Base-by-base conservation (phyloP, 2,888 invertebrate species). In the Alentia gelatinosa region DNA sequence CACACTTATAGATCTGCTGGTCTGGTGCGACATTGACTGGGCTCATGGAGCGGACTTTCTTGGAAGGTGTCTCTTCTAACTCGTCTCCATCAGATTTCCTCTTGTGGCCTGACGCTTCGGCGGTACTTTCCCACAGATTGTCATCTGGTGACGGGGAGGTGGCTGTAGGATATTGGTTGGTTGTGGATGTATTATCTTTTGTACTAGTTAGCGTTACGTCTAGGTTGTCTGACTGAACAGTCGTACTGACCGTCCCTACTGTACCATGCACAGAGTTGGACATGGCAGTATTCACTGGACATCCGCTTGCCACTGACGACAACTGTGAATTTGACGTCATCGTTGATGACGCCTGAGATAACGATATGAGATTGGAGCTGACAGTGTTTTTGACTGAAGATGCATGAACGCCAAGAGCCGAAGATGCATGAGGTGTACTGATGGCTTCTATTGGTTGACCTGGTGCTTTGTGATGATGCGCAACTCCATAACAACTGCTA, bases 1-100 rank as follows among this genome's bases (percentile, higher is more conserved):
- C 91, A 63, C 91, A 91, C 39, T 91, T 91, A 50, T 91, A 83
- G n/a, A 79, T 35, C 23, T 42, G 50, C 26, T 42, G 75, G 33
- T 56, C 33, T 5, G 15, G 15, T 12, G 40, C 33, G 33, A 74
- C 19, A 1, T 35, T 26, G 19, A 23, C 23, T 30, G 0, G 23
- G 7, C 30, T 23, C 1, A 37, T 23, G 9, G 79, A 47, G 30
- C 23, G 79, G 35, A 79, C 33, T 26, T 90, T 89, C 68, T 63
- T 63, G 40, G 68, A 39, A 3, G 88, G 63, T 47, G 33, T 89
- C 30, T 68, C 88, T 50, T 50, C 88, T 26, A 23, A 15, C 3
- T 47, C 50, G 1, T 7, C 50, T 7, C n/a, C 19, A 37, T 33
- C 50, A 42, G 33, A 42, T 50, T 88, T 88, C 23, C 88, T 50